Evolutionary conservation across 2,888 invertebrate species (phyloP).

Genomic region (Cosmia trapezina): DNA sequence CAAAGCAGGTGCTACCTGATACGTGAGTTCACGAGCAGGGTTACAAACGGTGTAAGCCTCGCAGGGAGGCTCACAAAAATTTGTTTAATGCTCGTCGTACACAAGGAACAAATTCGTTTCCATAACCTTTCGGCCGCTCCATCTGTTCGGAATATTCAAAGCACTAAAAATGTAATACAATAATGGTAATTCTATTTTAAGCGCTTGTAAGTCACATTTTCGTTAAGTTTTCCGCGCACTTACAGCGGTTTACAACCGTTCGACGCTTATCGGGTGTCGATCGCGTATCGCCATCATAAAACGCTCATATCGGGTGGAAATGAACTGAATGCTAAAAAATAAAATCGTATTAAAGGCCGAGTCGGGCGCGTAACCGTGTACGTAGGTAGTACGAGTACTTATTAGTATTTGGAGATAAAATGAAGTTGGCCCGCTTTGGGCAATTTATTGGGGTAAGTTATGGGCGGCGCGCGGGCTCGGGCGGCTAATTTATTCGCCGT

Average conservation of each 20-base stretch:
- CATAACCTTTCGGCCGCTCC: constrained; percentile 43
- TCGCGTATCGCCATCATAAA: constrained; percentile 86
- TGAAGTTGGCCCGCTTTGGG: constrained; percentile 90
- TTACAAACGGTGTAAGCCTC: constrained; percentile 74
- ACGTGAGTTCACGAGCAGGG: constrained; percentile 77
- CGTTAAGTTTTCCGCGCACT: constrained; percentile 68
- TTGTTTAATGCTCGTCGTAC: constrained; percentile 61
- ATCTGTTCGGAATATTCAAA: constrained; percentile 63
- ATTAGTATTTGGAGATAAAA: constrained; percentile 90
- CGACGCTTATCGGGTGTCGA: constrained; percentile 79
- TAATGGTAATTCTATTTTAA: constrained; percentile 71
- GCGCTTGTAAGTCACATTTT: constrained; percentile 76
- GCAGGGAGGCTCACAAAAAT: constrained; percentile 65
- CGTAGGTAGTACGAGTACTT: constrained; percentile 86
- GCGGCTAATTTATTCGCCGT: constrained; percentile 90
- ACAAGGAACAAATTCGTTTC: constrained; percentile 65
- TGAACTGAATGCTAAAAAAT: constrained; percentile 77
- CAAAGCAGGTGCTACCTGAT: constrained; percentile 90
- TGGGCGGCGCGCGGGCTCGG: constrained; percentile 88
- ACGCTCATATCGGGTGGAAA: constrained; percentile 82
- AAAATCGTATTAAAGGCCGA: constrained; percentile 81
- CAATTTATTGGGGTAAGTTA: constrained; percentile 91
- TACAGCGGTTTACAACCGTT: constrained; percentile 70
- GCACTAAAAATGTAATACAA: constrained; percentile 70
- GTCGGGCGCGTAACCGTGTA: constrained; percentile 77